Evolutionary conservation across 1,140 invertebrate genomes (phyloP).

Genomic region (Zaprionus kolodkinae): DNA sequence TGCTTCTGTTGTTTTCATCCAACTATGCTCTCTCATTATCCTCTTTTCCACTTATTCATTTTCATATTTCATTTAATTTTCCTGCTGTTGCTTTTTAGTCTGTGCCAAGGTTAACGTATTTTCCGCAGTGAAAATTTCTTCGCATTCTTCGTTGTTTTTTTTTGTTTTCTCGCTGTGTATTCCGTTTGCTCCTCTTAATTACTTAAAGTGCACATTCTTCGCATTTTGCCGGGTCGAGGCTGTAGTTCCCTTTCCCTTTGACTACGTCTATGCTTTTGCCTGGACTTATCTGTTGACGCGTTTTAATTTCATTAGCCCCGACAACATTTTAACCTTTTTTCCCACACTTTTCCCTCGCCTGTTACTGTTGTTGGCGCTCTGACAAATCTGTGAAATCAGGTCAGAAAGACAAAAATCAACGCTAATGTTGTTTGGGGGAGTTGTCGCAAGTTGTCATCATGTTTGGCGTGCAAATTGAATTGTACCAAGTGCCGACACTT

Average conservation of each 20-base stretch:
- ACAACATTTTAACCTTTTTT: conserved; percentile 43
- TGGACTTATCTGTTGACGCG: conserved; percentile 45
- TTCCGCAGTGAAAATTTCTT: conserved; percentile 6
- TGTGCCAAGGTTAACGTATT: conserved; percentile 2
- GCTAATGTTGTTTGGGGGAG: conserved; percentile 2
- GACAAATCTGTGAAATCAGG: conserved; percentile 43
- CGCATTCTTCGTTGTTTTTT: no score
- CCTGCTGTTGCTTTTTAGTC: neutral
- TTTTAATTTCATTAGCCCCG: conserved; percentile 75
- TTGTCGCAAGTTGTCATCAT: neutral
- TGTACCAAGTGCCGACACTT: conserved; percentile 32
- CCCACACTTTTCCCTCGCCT: neutral
- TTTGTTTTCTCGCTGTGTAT: neutral
- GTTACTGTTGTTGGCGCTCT: conserved; percentile 17
- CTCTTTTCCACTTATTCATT: conserved; percentile 5
- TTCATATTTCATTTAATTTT: neutral
- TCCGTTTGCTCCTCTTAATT: conserved; percentile 51
- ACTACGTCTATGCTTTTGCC: conserved; percentile 10
- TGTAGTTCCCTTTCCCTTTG: conserved; percentile 15
- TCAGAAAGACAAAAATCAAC: conserved; percentile 8
- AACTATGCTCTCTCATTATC: conserved; percentile 7
- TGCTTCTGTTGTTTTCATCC: neutral
- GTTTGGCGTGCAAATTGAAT: conserved; percentile 39
- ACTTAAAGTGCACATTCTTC: conserved; percentile 62
- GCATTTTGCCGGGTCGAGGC: conserved; percentile 6